Evolutionary conservation across 2,797 vertebrate species (phyloP).

Genomic region (Pristis pectinata): DNA sequence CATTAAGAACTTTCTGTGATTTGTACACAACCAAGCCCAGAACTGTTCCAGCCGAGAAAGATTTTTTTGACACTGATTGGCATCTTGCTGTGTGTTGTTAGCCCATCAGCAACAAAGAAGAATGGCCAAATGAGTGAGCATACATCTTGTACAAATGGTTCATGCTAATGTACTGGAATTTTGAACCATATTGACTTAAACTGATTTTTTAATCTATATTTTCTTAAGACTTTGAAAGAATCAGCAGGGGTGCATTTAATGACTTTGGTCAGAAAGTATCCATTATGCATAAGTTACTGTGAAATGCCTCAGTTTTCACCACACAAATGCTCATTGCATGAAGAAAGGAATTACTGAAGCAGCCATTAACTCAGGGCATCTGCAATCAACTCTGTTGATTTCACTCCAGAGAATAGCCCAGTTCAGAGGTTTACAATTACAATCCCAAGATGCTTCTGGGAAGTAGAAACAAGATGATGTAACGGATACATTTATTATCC

Average conservation of each 20-base stretch:
- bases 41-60: conserved; percentile 3
- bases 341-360: conserved; percentile 20
- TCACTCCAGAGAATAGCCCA: conserved; percentile 12
- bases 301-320: conserved; percentile 21
- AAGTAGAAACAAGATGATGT: conserved; percentile 22
- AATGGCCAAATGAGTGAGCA: conserved; percentile 16
- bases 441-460: background rate
- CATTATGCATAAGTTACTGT: conserved; percentile 25
- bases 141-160: background rate
- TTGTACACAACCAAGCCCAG: background rate
- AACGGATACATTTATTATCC: conserved; percentile 31
- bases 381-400: background rate
- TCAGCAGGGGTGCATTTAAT: conserved; percentile 27
- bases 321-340: background rate
- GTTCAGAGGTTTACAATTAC: background rate
- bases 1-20: conserved; percentile 13
- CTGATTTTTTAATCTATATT: background rate
- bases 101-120: background rate
- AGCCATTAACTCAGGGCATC: conserved; percentile 8
- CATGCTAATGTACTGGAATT: background rate
- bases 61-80: conserved; percentile 18
- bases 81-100: conserved; percentile 5
- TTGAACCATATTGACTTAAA: conserved; percentile 21
- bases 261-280: background rate
- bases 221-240: background rate